Evolutionary conservation across 2,113 vertebrate species (phyloP).

Genomic region (Corvus cornix): DNA sequence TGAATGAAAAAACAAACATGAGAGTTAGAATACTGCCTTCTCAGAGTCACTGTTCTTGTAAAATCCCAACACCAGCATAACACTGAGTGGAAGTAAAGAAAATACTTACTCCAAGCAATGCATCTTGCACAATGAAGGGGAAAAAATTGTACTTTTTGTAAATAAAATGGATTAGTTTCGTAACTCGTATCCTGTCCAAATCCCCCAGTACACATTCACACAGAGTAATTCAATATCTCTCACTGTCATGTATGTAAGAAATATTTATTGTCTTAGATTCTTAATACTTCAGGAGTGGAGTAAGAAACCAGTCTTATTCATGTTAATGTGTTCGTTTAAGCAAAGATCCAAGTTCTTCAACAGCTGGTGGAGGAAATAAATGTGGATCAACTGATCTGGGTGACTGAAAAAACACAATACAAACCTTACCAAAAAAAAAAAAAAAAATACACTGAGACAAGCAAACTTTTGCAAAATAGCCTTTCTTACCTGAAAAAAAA

Average conservation of each 20-base stretch:
- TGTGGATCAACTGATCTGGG: fast-evolving
- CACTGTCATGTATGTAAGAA: background rate
- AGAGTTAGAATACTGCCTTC: background rate
- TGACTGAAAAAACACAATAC: background rate
- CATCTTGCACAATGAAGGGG: background rate
- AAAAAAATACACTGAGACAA: background rate
- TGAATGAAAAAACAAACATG: background rate
- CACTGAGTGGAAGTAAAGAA: background rate
- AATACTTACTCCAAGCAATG: background rate
- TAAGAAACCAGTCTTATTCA: background rate
- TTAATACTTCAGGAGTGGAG: background rate
- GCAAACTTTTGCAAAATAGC: background rate
- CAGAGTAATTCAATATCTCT: background rate
- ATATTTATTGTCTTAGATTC: background rate
- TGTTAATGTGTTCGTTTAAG: fast-evolving
- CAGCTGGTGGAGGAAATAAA: background rate
- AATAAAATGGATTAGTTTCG: background rate
- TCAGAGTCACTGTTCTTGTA: background rate
- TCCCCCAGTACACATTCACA: background rate
- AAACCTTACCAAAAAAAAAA: background rate
- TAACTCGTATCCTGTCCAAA: background rate
- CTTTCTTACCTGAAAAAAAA: background rate
- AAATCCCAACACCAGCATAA: background rate
- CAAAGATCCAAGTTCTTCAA: background rate
- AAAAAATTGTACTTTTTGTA: background rate